Base-by-base conservation (phyloP, 1,140 invertebrate genomes). In the Heliconius hewitsoni region DNA sequence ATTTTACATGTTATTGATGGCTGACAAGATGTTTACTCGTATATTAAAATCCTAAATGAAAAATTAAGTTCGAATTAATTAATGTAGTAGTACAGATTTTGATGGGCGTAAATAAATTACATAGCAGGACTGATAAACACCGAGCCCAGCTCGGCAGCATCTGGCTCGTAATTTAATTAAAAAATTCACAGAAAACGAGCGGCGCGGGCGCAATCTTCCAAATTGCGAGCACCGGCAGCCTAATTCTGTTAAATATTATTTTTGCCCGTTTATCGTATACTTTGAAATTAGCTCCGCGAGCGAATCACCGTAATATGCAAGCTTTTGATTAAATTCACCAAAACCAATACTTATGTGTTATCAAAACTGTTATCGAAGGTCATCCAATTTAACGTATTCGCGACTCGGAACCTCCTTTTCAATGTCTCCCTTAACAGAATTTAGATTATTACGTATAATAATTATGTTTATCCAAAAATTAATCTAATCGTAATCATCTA, bases 101-200 rank as follows among this genome's bases (percentile, higher is more conserved):
- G 71, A 71, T 71, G 37, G 71, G 37, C 71, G 30, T 76, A 80
- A 76, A 81, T 81, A 81, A 81, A 77, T 81, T 77, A 77, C 57
- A 57, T 52, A 37, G 79, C 39, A 66, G 39, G 46, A 19, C 73
- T 77, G 80, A 81, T 77, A 74, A 77, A 77, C 60, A 42, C 70
- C 42, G 72, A 74, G 27, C 60, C 50, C 50, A 37, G 52, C 73
- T 70, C 42, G 34, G 52, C 76, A 74, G 89, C 90, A 92, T 90
- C 91, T 91, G 89, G 85, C 84, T 89, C 91, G 87, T 94, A 94
- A 94, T 94, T 94, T 92, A 93, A 94, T 94, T 94, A 93, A 94
- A 94, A 94, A 93, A 93, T 93, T 93, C 91, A 93, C 89, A 92
- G 91, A 93, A 94, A 92, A 89, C 89, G 85, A 89, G 81, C 90